Evolutionary conservation across 2,888 invertebrate genomes (phyloP), one percentile per base, ranked within the genome.

Genomic region (Athripsodes cinereus): DNA sequence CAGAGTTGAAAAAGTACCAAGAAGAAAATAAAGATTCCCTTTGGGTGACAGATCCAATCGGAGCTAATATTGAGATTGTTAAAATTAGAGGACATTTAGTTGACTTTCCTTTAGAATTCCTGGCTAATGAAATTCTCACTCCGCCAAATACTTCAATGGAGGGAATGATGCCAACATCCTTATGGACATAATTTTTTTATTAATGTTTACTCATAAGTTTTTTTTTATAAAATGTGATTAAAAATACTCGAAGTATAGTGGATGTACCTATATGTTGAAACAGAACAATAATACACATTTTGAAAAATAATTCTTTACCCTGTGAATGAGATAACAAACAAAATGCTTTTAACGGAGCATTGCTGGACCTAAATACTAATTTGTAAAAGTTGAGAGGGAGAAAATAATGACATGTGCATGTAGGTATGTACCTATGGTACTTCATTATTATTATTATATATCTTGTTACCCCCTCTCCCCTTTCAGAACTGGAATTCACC

Each of bases 1-100:
- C 83, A 0, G 84, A 87, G 65, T 76, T 96, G 46, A 87, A 83
- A 68, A 83, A 82, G 48, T 92, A 88, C 72, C 88, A 90, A 69
- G 85, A 87, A 58, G 84, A 88, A 62, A 71, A 81, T 61, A 61
- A 65, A 2, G 77, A 81, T 49, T 83, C 88, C 0, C 72, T 97
- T 11, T 87, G 86, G 71, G 82, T 84, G 58, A 81, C 81, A 0
- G 87, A 96, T 70, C 86, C 87, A 5, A 81, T 81, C 11, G 73
- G 83, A 54, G 92, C 95, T 13, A 81, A 85, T 65, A 80, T 84
- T 66, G 85, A 85, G 75, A 78, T 94, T 63, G 82, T 83, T 65
- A 83, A 86, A 67, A 86, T 95, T 59, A 75, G 89, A 83, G 97
- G 96, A 1, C 83, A 88, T 71, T 70, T 98, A 58, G 98, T 98